Conservation (phyloP, 2,888 invertebrate species). For the Macrosiphum euphorbiae region DNA sequence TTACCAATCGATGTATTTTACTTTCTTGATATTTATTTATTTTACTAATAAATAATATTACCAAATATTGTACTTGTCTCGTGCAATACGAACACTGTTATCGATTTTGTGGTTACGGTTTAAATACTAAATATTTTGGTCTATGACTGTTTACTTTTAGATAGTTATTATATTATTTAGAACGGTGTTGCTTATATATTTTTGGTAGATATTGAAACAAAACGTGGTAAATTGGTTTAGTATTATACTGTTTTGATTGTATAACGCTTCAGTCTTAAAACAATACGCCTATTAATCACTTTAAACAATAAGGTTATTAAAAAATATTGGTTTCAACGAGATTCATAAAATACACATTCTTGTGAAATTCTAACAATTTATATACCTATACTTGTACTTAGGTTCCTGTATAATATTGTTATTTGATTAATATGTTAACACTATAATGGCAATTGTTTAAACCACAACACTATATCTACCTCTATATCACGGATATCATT, state of each 20-base stretch:
- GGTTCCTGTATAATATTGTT: background rate
- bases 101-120: background rate
- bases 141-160: background rate
- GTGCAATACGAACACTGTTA: background rate
- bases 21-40: background rate
- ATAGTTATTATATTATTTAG: background rate
- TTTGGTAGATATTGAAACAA: background rate
- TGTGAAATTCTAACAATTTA: background rate
- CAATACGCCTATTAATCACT: background rate
- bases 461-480: background rate
- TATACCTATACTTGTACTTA: background rate
- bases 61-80: background rate
- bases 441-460: background rate
- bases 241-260: background rate
- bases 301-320: background rate
- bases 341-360: background rate
- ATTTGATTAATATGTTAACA: background rate
- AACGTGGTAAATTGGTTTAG: background rate
- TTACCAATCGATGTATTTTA: background rate
- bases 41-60: background rate
- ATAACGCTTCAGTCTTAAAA: background rate
- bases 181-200: background rate
- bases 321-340: background rate
- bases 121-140: background rate
- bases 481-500: background rate